Evolutionary conservation across 2,113 vertebrate genomes (phyloP).

Genomic region (Desmodus rotundus): DNA sequence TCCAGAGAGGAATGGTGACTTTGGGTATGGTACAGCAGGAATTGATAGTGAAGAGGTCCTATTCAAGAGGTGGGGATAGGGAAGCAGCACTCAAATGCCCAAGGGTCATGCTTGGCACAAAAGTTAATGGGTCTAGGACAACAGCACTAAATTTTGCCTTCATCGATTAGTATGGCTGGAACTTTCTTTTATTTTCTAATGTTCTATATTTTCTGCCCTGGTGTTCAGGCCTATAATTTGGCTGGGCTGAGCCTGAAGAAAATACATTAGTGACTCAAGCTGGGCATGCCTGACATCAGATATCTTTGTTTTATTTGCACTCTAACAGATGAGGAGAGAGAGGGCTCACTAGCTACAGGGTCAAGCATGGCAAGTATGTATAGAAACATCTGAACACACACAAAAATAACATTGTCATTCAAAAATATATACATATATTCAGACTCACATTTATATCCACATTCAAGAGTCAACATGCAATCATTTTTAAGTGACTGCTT

Average conservation of each 20-base stretch:
- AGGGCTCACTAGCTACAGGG: neutral
- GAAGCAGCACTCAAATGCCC: neutral
- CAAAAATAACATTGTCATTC: neutral
- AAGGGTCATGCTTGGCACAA: neutral
- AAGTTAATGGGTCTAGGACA: constrained; percentile 3
- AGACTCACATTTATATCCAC: constrained; percentile 9
- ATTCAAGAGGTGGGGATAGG: neutral
- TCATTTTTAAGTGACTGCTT: constrained; percentile 42
- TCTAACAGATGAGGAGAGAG: neutral
- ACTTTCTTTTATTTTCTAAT: neutral
- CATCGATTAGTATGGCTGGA: neutral
- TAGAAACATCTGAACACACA: neutral
- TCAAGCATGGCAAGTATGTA: neutral
- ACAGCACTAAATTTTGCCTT: neutral
- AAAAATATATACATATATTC: neutral
- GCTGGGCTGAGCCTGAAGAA: neutral
- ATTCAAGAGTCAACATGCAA: constrained; percentile 3
- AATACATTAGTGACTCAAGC: neutral
- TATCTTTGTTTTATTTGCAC: constrained; percentile 30
- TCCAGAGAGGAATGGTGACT: neutral
- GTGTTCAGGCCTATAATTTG: neutral
- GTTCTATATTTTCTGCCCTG: neutral
- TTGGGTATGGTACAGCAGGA: neutral
- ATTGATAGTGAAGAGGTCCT: neutral
- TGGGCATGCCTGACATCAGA: neutral